These are phyloP conservation scores for Microctonus brassicae DNA, from an alignment of 2,888 invertebrate genomes.

Conservation along the genomic window DNA sequence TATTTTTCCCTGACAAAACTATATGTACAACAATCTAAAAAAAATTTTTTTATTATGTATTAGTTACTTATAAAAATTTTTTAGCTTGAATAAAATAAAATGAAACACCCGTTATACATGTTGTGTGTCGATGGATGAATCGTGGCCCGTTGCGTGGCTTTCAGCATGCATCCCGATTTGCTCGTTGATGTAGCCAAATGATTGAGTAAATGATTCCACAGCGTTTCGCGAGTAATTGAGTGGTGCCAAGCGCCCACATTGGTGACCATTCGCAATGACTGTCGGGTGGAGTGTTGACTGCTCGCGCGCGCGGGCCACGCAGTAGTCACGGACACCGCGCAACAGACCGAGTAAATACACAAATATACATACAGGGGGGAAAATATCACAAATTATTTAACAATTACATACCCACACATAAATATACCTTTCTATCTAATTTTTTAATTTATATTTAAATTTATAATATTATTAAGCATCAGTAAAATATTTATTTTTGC, in stretches of 20 bases:
- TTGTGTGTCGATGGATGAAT: conserved; percentile 30
- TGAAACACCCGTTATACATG: too few species aligned
- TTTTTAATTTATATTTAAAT: background rate
- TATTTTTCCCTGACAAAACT: too few species aligned
- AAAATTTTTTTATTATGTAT: too few species aligned
- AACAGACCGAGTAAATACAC: background rate
- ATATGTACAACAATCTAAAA: too few species aligned
- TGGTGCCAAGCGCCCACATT: conserved; percentile 54
- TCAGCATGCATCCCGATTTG: conserved; percentile 47
- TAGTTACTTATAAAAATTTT: too few species aligned
- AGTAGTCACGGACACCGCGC: conserved; percentile 29
- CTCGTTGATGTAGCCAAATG: conserved; percentile 70
- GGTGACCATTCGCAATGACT: conserved; percentile 53
- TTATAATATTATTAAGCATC: background rate
- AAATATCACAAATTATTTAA: background rate
- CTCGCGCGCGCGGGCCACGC: conserved; percentile 43
- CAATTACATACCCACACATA: too few species aligned
- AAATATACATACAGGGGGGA: background rate
- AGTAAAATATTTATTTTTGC: too few species aligned
- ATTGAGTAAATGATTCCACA: conserved; percentile 70
- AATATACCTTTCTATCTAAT: background rate
- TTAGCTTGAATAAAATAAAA: too few species aligned
- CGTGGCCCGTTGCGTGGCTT: background rate
- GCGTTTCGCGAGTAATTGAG: conserved; percentile 69
- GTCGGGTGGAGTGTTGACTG: conserved; percentile 29